Evolutionary conservation across 2,888 invertebrate species (phyloP).

Genomic region (Empis stercorea): DNA sequence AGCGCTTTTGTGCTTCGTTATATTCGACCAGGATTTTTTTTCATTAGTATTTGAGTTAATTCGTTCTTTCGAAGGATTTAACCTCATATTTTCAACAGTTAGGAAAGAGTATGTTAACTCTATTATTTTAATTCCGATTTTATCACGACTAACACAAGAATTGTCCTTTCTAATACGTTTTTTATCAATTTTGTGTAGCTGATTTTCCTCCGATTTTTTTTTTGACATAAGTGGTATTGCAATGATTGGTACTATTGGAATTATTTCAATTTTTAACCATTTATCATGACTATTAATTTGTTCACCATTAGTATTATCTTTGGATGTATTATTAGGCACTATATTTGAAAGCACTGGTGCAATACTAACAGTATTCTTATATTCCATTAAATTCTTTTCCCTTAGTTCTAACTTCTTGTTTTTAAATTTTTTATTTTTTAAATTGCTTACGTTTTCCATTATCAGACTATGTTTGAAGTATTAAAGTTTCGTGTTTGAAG

Average conservation of each 20-base stretch:
- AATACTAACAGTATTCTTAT: slow-evolving; percentile 32
- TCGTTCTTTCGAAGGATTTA: slow-evolving; percentile 30
- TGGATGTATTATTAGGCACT: not conserved
- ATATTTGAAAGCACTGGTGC: slow-evolving; percentile 19
- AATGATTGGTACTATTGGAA: slow-evolving; percentile 51
- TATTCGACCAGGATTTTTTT: slow-evolving; percentile 24
- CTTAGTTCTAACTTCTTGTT: not conserved
- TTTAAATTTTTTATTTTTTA: too few species aligned
- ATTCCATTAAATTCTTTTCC: not conserved
- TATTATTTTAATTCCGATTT: not conserved
- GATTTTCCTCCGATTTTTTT: not conserved
- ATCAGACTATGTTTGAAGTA: too few species aligned
- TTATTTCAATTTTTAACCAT: slow-evolving; percentile 71
- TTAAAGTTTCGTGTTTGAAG: too few species aligned
- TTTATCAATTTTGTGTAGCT: not conserved
- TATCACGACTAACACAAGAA: not conserved
- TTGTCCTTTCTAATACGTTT: slow-evolving; percentile 4
- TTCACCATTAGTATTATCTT: too few species aligned
- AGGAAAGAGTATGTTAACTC: not conserved
- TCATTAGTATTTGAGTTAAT: slow-evolving; percentile 38
- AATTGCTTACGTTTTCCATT: not conserved
- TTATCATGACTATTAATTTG: slow-evolving; percentile 36
- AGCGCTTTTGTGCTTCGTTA: too few species aligned
- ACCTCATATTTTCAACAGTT: not conserved
- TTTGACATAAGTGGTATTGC: slow-evolving; percentile 23